These are phyloP conservation scores for Polydrusus tereticollis DNA, from an alignment of 2,888 invertebrate species.

Conservation along the genomic window DNA sequence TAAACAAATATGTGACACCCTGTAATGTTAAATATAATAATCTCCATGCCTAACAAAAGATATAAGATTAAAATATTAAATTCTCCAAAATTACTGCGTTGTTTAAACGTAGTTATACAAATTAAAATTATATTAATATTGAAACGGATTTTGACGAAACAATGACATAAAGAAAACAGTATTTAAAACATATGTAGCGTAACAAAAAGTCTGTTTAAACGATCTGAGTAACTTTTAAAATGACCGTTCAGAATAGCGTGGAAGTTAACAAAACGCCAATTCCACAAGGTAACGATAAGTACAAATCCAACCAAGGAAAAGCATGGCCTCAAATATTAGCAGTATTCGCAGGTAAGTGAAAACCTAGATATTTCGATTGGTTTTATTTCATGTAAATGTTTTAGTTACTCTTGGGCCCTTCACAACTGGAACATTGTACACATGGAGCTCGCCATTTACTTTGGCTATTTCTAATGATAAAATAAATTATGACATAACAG, in stretches of 20 bases:
- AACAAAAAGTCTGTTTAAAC: not conserved
- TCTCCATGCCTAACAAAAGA: no score
- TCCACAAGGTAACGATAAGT: not conserved
- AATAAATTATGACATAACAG: conserved; percentile 26
- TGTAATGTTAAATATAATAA: no score
- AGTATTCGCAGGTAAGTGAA: conserved; percentile 13
- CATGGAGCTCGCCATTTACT: conserved; percentile 36
- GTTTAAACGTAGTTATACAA: no score
- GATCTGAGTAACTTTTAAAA: not conserved
- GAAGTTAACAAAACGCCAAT: not conserved
- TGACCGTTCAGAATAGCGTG: not conserved
- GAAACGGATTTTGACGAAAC: no score
- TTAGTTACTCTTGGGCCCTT: conserved; percentile 18
- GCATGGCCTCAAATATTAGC: conserved; percentile 25
- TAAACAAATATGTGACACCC: no score
- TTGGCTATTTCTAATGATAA: conserved; percentile 23
- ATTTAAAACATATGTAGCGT: no score
- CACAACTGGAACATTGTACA: conserved; percentile 19
- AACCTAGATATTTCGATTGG: no score
- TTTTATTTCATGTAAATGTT: not conserved
- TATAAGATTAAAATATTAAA: no score
- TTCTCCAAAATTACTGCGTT: no score
- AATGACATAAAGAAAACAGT: no score
- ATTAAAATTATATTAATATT: no score
- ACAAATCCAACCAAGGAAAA: conserved; percentile 1